Base-by-base conservation (phyloP, 2,797 vertebrate genomes). In the Lemur catta region DNA sequence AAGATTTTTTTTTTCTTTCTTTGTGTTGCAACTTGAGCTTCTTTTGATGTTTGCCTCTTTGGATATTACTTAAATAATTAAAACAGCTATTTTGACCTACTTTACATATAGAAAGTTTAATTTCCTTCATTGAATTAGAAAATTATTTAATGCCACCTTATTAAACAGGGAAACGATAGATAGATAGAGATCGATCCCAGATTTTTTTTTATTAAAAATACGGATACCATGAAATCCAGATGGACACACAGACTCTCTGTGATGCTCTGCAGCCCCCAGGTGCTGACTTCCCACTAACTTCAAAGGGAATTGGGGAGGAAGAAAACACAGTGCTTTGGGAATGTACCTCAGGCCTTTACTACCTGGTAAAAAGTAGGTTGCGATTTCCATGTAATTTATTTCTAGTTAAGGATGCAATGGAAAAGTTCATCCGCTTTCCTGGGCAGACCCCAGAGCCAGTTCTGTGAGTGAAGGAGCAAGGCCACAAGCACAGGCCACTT, bases 31-130 rank as follows among this genome's bases (percentile, higher is more conserved):
- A 96, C 93, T 97, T 95, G 81, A 94, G 93, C 76, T 96, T 94
- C 89, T 97, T 97, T 97, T 97, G 96, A 97, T 96, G 96, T 96
- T 93, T 94, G 61, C 84, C 69, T 96, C 96, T 92, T 96, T 91
- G 35, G 69, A 41, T 95, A 95, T 84, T 87, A 89, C 95, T 93
- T 97, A 97, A 97, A 97, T 97, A 98, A 97, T 96, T 97, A 93
- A 97, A 96, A 72, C 74, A 93, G 81, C 35, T 93, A 65, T 85
- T 91, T 94, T 95, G 71, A 94, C 57, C 80, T 75, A 88, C 43
- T 97, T 97, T 98, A 90, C 90, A 93, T 96, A 92, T n/a, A 84
- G 57, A 80, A 86, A n/a, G 26, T 87, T 95, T 97, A 65, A 82
- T 93, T 95, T 93, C 55, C 55, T 43, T 89, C 50, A 85, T 57